These are phyloP conservation scores for Eurypyga helias DNA, from an alignment of 2,113 vertebrate genomes.

Conservation along the genomic window DNA sequence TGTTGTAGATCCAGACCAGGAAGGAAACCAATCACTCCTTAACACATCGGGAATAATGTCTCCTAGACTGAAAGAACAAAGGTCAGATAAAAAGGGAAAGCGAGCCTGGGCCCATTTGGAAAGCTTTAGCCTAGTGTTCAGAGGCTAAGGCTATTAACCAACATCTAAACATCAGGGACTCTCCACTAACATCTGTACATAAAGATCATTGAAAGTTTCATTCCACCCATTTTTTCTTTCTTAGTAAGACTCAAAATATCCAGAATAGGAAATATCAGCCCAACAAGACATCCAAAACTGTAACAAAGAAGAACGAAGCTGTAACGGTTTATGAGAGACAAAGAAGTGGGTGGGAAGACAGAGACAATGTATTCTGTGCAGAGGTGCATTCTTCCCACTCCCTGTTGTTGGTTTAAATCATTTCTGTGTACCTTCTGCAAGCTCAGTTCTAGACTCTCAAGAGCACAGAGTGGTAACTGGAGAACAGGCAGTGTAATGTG, in stretches of 20 bases:
- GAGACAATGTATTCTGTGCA: background rate
- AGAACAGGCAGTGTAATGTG: background rate
- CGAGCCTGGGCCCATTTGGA: background rate
- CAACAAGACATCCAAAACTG: background rate
- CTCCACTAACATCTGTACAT: background rate
- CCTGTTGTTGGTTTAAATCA: background rate
- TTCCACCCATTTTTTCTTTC: background rate
- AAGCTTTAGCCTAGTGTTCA: background rate
- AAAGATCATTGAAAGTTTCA: background rate
- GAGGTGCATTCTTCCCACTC: background rate
- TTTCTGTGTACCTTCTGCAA: background rate
- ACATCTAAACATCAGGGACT: background rate
- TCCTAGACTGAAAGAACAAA: constrained; percentile 8
- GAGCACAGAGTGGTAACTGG: background rate
- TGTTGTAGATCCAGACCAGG: background rate
- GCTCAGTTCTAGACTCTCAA: background rate
- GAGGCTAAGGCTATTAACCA: background rate
- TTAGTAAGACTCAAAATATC: background rate
- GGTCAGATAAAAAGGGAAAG: background rate
- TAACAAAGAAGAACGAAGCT: background rate
- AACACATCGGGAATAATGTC: background rate
- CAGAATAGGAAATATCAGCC: background rate
- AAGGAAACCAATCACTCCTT: constrained; percentile 16
- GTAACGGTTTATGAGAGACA: background rate
- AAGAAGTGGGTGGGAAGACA: background rate